Evolutionary conservation across 2,888 invertebrate genomes (phyloP), one percentile per base, ranked within the genome.

Genomic region (Cylindroiulus punctatus): DNA sequence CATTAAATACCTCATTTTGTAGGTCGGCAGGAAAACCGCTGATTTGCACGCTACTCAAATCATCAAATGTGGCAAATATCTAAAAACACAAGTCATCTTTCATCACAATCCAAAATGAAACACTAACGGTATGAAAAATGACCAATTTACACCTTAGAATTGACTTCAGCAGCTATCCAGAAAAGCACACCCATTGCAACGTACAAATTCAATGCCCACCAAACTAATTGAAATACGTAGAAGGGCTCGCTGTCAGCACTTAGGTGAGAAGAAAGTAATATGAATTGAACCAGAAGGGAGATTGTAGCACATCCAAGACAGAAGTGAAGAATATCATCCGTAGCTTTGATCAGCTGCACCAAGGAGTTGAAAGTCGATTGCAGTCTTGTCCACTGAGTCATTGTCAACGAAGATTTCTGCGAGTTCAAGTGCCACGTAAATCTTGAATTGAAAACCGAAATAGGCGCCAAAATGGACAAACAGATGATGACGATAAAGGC

Each of bases 401-500:
- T 44, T 44, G 44, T 44, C 44, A 44, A 14, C 14, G 44, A 44
- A 8, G 44, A 3, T 44, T 44, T 4, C n/a, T 19, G 44, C 8
- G 4, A 8, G 8, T 44, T 44, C 3, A 52, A n/a, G 52, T 52
- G n/a, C 52, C 19, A 52, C 0, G n/a, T n/a, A 52, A 52, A n/a
- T 52, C 52, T 19, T n/a, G 52, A n/a, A n/a, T 52, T 52, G 52
- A 52, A 52, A 2, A 8, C n/a, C 19, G 52, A 52, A 52, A 52
- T 52, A 52, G 52, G 5, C 19, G 52, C 52, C 52, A 14, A 52
- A 52, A 52, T 52, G 0, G 52, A n/a, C n/a, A n/a, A n/a, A n/a
- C 52, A 52, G 52, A 52, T 52, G 52, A 52, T n/a, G 52, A 52
- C n/a, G 14, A 52, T n/a, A 52, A 52, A 52, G n/a, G 52, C 52